Conservation (phyloP, 2,888 invertebrate genomes). For the Prosopocoilus inquinatus region DNA sequence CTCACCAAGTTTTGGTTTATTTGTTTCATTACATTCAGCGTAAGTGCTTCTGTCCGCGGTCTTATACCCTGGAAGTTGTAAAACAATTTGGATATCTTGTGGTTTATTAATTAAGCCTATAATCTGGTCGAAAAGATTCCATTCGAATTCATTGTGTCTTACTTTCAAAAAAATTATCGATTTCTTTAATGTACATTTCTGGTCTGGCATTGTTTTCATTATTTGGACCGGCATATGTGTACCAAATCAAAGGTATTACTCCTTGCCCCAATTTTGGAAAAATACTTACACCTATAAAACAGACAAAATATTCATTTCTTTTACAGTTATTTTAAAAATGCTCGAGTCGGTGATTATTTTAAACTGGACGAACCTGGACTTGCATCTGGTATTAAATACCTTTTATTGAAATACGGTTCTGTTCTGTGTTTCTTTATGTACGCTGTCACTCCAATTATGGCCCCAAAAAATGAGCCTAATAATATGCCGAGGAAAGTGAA, state of each 20-base stretch:
- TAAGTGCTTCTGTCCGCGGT: slow-evolving; percentile 5
- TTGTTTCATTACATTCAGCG: slow-evolving; percentile 19
- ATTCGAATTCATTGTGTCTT: background rate
- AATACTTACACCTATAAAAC: slow-evolving; percentile 13
- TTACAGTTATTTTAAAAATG: too few species aligned
- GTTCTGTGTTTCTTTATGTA: background rate
- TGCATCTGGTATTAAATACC: background rate
- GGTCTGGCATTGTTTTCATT: slow-evolving; percentile 2
- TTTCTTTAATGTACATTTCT: slow-evolving; percentile 11
- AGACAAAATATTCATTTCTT: too few species aligned
- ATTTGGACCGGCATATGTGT: slow-evolving; percentile 6
- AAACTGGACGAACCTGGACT: slow-evolving; percentile 14
- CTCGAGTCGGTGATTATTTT: background rate
- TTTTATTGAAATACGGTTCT: slow-evolving; percentile 9
- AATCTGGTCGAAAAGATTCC: background rate
- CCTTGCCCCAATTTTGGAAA: slow-evolving; percentile 5
- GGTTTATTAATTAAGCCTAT: background rate
- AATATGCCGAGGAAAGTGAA: slow-evolving; percentile 18
- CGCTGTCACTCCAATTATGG: slow-evolving; percentile 14
- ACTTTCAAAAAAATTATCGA: slow-evolving; percentile 19
- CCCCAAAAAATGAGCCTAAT: slow-evolving; percentile 16
- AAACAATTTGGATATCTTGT: background rate
- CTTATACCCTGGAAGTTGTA: slow-evolving; percentile 20
- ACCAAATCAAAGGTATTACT: slow-evolving; percentile 19
- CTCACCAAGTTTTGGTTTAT: slow-evolving; percentile 7